Base-by-base conservation (phyloP, 2,888 invertebrate species). In the Uloborus plumipes region DNA sequence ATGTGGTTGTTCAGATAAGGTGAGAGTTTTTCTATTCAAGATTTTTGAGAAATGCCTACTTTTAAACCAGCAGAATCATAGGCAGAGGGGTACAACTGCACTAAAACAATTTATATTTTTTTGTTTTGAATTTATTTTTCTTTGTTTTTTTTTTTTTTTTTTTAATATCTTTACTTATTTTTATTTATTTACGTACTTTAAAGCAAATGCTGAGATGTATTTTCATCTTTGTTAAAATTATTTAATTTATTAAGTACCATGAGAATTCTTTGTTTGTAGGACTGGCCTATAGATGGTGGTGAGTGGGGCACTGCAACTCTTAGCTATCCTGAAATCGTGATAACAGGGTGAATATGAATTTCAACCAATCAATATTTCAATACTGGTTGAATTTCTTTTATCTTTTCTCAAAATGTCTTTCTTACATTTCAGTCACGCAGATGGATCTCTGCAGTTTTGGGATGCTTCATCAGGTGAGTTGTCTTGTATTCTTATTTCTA, bases 371-470 rank as follows among this genome's bases (percentile, higher is more conserved):
- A 22, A 22, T 61, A 18, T 14, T 61, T 22, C 0, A 11, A 9
- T 0, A 22, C 26, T 16, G 20, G 20, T 55, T 55, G 0, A 55
- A 39, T 16, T 64, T n/a, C 1, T n/a, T 39, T 2, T 2, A 39
- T 1, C 26, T 14, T 64, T 26, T 64, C 16, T 15, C 16, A 51
- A 47, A 20, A 22, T 51, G 0, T 51, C 53, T 67, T 3, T 22
- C 3, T 64, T 64, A 50, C 26, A 18, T 66, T 91, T 91, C 90
- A 96, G 97, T 71, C 98, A 99, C 90, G 95, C 98, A 86, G 99
- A 99, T 90, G 99, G 99, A 71, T 97, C 97, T 88, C 92, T 99
- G 80, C 98, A 98, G 90, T 99, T 99, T 90, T 99, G 99, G 99
- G 99, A 99, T 90, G 84, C 84, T 70, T 85, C 84, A 49, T 75